Conservation (phyloP, 1,140 invertebrate genomes). For the Protaetia brevitarsis region DNA sequence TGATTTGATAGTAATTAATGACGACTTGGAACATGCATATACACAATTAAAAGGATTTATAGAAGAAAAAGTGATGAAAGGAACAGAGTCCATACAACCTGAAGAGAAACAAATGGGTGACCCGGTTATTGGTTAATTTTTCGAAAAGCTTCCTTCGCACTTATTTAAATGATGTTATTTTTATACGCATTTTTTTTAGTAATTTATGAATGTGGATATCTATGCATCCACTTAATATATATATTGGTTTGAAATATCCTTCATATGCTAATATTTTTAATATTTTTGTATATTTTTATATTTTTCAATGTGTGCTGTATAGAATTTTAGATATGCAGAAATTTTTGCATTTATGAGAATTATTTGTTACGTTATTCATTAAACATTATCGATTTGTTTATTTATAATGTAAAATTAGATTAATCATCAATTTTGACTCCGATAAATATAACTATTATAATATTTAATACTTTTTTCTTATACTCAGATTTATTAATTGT, state of each 20-base stretch:
- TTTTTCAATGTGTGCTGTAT: no score
- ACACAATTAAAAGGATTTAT: constrained; percentile 67
- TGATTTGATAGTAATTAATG: constrained; percentile 88
- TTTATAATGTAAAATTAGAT: no score
- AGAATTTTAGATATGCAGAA: no score
- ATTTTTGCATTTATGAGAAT: no score
- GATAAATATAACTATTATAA: no score
- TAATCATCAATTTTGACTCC: no score
- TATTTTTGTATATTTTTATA: background rate
- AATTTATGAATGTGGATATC: background rate
- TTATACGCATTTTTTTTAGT: background rate
- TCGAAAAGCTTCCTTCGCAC: background rate
- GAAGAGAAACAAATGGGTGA: background rate
- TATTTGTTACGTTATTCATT: no score
- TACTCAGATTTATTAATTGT: no score
- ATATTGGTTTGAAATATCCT: background rate
- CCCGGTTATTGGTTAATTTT: background rate
- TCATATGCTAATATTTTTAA: background rate
- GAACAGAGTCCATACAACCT: background rate
- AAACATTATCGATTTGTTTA: no score
- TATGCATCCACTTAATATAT: no score
- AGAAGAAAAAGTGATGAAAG: constrained; percentile 28
- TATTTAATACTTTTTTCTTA: no score
- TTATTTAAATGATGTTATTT: background rate
- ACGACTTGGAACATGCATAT: constrained; percentile 87